A percentile compares a stretch with the other conserved stretches of the same genome.
These are phyloP conservation scores for Euzophera pinguis DNA, from an alignment of 2,888 invertebrate species.

Conservation along the genomic window DNA sequence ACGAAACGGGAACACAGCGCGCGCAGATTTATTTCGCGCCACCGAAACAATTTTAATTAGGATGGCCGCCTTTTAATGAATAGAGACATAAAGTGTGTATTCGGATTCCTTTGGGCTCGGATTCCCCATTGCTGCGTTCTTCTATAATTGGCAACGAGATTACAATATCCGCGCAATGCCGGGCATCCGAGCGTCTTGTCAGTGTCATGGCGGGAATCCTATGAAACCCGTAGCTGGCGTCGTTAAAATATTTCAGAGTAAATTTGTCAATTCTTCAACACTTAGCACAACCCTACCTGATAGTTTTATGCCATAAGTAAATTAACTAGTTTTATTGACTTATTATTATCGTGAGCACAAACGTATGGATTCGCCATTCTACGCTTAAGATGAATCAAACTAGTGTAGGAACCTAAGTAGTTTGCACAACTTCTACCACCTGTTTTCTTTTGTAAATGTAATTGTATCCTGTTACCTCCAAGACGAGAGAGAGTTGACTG, in stretches of 20 bases:
- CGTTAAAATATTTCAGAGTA: neutral
- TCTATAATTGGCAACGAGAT: constrained; percentile 62
- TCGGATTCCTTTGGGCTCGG: constrained; percentile 39
- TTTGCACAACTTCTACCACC: too few species aligned
- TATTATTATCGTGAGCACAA: too few species aligned
- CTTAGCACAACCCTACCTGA: too few species aligned
- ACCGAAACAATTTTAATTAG: constrained; percentile 68
- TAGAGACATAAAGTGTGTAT: constrained; percentile 57
- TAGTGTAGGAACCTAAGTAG: too few species aligned
- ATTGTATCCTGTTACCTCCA: too few species aligned
- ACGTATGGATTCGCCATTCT: too few species aligned
- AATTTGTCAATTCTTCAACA: neutral
- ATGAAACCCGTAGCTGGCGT: neutral
- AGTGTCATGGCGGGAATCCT: neutral
- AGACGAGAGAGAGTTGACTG: too few species aligned
- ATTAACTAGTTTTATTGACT: too few species aligned
- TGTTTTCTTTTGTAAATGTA: too few species aligned
- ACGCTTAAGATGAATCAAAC: too few species aligned
- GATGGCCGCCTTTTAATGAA: constrained; percentile 54
- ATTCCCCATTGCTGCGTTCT: constrained; percentile 50
- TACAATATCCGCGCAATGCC: constrained; percentile 50
- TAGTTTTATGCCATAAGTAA: too few species aligned
- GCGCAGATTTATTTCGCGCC: constrained; percentile 50
- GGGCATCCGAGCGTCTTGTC: constrained; percentile 27
- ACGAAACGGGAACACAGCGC: constrained; percentile 45